These are phyloP conservation scores for Eilema caniola DNA, from an alignment of 2,888 invertebrate genomes.

Conservation along the genomic window DNA sequence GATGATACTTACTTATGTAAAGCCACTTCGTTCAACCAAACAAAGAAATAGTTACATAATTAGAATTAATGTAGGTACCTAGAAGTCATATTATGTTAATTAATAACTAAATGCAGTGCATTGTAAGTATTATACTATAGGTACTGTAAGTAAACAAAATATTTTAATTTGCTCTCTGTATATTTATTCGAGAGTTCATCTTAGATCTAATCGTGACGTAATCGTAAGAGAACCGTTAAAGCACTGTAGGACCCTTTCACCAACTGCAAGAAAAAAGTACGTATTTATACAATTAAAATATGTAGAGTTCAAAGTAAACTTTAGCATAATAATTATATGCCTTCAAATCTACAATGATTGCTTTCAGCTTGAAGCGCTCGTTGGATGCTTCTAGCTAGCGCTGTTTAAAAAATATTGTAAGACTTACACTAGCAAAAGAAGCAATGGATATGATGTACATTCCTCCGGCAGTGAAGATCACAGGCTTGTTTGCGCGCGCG, in stretches of 20 bases:
- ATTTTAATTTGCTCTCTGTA: background rate
- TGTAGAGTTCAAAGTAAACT: background rate
- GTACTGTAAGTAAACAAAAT: background rate
- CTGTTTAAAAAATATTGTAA: background rate
- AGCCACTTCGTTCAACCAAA: background rate
- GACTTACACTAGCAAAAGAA: conserved; percentile 70
- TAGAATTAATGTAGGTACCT: background rate
- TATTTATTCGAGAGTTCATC: background rate
- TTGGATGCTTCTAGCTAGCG: background rate
- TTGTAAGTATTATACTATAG: background rate
- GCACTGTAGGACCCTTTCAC: conserved; percentile 81
- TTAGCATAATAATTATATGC: background rate
- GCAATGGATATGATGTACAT: conserved; percentile 75
- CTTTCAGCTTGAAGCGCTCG: no score
- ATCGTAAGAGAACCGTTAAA: conserved; percentile 73
- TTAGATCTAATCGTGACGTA: conserved; percentile 46
- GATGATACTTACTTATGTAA: background rate
- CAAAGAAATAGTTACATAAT: no score
- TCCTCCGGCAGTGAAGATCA: conserved; percentile 76
- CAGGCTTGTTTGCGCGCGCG: conserved; percentile 69
- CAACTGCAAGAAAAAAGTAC: conserved; percentile 65
- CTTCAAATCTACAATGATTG: no score
- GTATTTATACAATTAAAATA: background rate
- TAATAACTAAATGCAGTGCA: background rate
- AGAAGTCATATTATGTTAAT: background rate